Conservation (phyloP, 1,140 invertebrate genomes). For the Psilanteris sp. region DNA sequence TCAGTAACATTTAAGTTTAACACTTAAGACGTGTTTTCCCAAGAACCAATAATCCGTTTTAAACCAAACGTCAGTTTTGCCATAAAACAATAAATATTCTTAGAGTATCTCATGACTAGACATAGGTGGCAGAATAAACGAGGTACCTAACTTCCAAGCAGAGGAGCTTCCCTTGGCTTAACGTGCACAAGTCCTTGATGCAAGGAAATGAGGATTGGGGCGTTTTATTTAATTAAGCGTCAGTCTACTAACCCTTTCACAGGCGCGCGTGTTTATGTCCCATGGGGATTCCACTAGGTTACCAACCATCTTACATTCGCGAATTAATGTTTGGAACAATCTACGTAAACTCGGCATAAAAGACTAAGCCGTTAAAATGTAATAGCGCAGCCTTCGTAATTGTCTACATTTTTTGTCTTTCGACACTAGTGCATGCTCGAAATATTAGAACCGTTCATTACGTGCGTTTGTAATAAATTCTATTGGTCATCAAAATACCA, state of each 20-base stretch:
- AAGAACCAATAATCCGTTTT: conserved; percentile 40
- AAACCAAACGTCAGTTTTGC: conserved; percentile 30
- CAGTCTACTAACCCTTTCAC: conserved; percentile 69
- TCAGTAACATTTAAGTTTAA: conserved; percentile 14
- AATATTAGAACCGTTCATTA: too few species aligned
- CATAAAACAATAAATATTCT: conserved; percentile 62
- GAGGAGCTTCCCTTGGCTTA: conserved; percentile 64
- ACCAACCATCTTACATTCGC: conserved; percentile 61
- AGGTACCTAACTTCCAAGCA: conserved; percentile 52
- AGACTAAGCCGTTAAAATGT: conserved; percentile 47
- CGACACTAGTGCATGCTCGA: neutral
- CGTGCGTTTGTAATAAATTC: too few species aligned
- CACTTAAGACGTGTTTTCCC: conserved; percentile 12
- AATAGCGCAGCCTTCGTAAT: conserved; percentile 33
- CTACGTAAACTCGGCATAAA: conserved; percentile 54
- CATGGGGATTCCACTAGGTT: conserved; percentile 66
- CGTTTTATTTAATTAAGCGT: conserved; percentile 77
- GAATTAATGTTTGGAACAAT: conserved; percentile 65
- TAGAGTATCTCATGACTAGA: conserved; percentile 48
- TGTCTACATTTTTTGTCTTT: conserved; percentile 21
- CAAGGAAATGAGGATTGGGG: conserved; percentile 69
- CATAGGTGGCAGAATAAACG: conserved; percentile 54
- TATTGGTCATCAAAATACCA: too few species aligned
- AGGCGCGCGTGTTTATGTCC: conserved; percentile 69
- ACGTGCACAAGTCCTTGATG: conserved; percentile 65